These are phyloP conservation scores for Crypturellus tataupa DNA, from an alignment of 2,797 vertebrate species.

Conservation along the genomic window DNA sequence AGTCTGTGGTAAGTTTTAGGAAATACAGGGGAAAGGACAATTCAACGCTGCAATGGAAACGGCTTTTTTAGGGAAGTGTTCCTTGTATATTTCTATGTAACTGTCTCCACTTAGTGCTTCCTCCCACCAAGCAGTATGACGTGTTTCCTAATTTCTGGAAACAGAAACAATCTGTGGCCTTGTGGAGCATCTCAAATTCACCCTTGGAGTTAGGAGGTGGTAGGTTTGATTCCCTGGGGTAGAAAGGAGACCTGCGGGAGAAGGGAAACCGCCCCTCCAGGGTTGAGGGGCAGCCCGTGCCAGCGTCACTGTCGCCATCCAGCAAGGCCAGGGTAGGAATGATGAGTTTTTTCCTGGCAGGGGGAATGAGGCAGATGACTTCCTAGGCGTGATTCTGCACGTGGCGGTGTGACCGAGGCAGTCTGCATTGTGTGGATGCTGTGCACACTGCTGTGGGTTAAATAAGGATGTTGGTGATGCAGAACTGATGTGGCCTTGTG, in stretches of 20 bases:
- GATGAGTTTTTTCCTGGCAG: neutral
- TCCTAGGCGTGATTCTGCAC: neutral
- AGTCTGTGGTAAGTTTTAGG: neutral
- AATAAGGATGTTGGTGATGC: neutral
- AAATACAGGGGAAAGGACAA: neutral
- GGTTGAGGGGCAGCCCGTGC: neutral
- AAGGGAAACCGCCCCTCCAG: neutral
- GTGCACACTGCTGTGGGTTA: neutral
- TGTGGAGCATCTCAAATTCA: neutral
- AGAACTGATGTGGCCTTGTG: neutral
- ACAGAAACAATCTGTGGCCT: no score
- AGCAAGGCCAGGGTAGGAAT: neutral
- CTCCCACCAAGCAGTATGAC: neutral
- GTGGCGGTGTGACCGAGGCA: conserved; percentile 11
- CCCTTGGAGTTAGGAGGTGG: neutral
- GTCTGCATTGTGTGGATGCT: neutral
- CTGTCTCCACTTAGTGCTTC: neutral
- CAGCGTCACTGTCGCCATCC: neutral
- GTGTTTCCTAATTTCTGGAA: neutral
- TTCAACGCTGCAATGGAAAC: neutral
- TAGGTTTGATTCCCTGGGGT: neutral
- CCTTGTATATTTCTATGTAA: neutral
- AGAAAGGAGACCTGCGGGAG: neutral
- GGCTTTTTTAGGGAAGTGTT: neutral
- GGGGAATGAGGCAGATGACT: neutral